Evolutionary conservation across 2,113 vertebrate genomes (phyloP), one percentile per base, ranked within the genome.

Genomic region (Callipepla californica): DNA sequence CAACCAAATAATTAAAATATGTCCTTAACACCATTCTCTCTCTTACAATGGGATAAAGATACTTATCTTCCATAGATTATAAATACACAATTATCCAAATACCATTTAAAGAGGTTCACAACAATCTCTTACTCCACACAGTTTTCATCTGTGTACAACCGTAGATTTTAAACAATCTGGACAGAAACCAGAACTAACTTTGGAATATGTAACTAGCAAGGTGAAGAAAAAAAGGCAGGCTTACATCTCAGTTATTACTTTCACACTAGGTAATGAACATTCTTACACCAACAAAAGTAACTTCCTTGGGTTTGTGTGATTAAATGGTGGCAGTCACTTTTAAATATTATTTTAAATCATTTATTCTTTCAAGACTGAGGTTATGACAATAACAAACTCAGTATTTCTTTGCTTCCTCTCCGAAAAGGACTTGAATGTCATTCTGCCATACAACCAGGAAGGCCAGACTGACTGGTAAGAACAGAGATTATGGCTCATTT

Each of bases 61-160:
- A 91, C 75, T 85, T 85, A 74, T 63, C 59, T 85, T 74, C n/a
- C 55, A 58, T 85, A 48, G 63, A 76, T 75, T 40, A 92, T 69
- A 88, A 87, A 89, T 57, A 83, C 11, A 65, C 85, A 85, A 55
- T 89, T 69, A 91, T 38, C 47, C 42, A 77, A 93, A 83, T 38
- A 80, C 9, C 11, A 73, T 42, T 82, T 79, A 34, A 89, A 85
- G 65, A 78, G 4, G 62, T 78, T 93, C 84, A 84, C 80, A 93
- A 81, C 62, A 89, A 80, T 70, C 48, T 55, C 75, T 91, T 83
- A 93, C 74, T 76, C 50, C 42, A 63, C 47, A 19, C 66, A 93
- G 80, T 88, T 93, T 93, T 83, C 69, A 89, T 89, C 78, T 65
- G 47, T 25, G 57, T 53, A 38, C 34, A 70, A 87, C 62, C 45